Evolutionary conservation across 1,140 invertebrate genomes (phyloP), one percentile per base, ranked within the genome.

Genomic region (Diploscapter pachys): DNA sequence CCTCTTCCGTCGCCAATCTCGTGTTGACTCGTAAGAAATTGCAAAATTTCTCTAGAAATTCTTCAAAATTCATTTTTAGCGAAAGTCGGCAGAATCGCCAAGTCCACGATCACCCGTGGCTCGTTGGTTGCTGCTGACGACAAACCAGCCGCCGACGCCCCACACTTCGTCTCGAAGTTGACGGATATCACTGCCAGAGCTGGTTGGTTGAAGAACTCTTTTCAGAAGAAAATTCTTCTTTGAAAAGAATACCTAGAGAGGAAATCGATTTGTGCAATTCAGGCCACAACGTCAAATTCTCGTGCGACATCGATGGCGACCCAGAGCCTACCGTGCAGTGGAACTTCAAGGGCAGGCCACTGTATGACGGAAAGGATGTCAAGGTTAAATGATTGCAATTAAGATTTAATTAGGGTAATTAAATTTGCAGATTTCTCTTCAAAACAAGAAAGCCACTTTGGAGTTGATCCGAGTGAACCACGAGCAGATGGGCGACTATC

Each of bases 1-100:
- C 83, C 6, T 80, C 76, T 48, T 82, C 83, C 2, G 80, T 84
- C n/a, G 83, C 83, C 8, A 84, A 84, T 69, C 68, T 84, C 11
- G 83, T 84, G 48, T 61, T 84, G 49, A 79, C 81, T 67, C 83
- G 83, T 85, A 73, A 73, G 79, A 48, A 4, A n/a, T 5, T 4
- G 31, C 11, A 3, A 71, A 71, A 13, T 5, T 53, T 72, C 65
- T 53, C 54, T 2, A 50, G n/a, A 54, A 6, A 71, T 64, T n/a
- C 57, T 77, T 61, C 31, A 31, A 31, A 3, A 48, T 62, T 51
- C 51, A 53, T 65, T 74, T 83, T 84, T 63, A 83, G 82, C 82
- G 48, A 71, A 79, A 63, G 66, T 76, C 51, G 82, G 82, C 50
- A 77, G 76, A 70, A 82, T 83, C 31, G 74, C 77, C 67, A 78